Evolutionary conservation across 1,140 invertebrate genomes (phyloP), one percentile per base, ranked within the genome.

Genomic region (Drosophila prosaltans): DNA sequence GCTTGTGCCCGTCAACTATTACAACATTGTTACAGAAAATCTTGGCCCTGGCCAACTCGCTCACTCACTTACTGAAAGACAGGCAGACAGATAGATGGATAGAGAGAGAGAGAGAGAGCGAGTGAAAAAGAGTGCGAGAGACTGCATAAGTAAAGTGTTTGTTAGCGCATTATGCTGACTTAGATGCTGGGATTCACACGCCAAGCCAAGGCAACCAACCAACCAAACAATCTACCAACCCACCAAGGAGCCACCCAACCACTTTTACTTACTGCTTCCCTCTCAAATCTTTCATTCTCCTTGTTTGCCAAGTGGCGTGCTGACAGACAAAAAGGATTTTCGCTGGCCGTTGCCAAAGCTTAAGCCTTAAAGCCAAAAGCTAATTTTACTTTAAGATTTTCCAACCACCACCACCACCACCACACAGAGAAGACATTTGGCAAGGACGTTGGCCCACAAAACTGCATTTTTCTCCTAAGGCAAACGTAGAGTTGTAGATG

Each of bases 311-410:
- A 88, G 84, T 88, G 84, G 84, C 74, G 74, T 89, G 84, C 84
- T 89, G 84, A 89, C 84, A 89, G 85, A 85, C 86, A 80, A 89
- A 89, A 89, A 89, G 85, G 84, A 89, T 89, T 89, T 77, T 75
- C 74, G 84, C 77, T 89, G 80, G 77, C 77, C 80, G 64, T 78
- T 86, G 84, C 84, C 84, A 89, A 89, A 82, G 83, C 76, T 84
- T 89, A 89, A 89, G 84, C 84, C 85, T 89, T 89, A 89, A 89
- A 89, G 84, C 84, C 84, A 84, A 81, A 82, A 89, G 84, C 84
- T 89, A 89, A 89, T 89, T 89, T 89, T 78, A 80, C 84, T 90
- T 89, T 81, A 89, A 89, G 85, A 89, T 90, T 85, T 79, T 65
- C 71, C 70, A 65, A 36, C 3, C 74, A 59, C 66, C 71, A 30